Evolutionary conservation across 2,888 invertebrate species (phyloP), one percentile per base, ranked within the genome.

Genomic region (Acanthoscelides obtectus): DNA sequence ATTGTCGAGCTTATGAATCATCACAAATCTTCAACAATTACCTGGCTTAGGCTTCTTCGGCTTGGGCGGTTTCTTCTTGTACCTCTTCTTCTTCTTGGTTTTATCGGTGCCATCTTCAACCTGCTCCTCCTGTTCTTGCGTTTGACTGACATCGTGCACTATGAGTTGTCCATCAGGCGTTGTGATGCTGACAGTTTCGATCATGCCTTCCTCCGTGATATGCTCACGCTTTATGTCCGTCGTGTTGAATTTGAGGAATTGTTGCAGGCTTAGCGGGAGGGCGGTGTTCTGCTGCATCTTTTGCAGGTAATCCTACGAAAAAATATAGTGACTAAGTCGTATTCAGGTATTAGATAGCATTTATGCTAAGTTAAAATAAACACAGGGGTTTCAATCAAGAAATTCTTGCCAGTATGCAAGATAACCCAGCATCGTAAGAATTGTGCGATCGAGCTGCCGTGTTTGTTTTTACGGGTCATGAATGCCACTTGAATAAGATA

Each of bases 21-120:
- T 25, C 25, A 25, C 25, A 25, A 25, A 6, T 65, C 65, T 65
- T 65, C 65, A 21, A 45, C 22, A 69, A 72, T 22, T 72, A 79
- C 79, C 77, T 92, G 92, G 93, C 86, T 93, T 91, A n/a, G 93
- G 93, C 77, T 91, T 90, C 81, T 92, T 90, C 0, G 93, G 93
- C 82, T 93, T 93, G 0, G 92, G 90, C 0, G 93, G 90, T 83
- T 93, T 93, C 86, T 93, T 93, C 88, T 93, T 93, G 84, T 92
- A 92, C 80, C 92, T 93, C 86, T 93, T 92, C 87, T 93, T 93
- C 83, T 92, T 92, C 80, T 92, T 92, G 4, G 86, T 83, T 22
- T 80, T 81, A 66, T 83, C 83, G 27, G 83, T 82, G 2, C 81
- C 80, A 73, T 84, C 83, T 25, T 84, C 84, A 1, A 79, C 77